Evolutionary conservation across 2,797 vertebrate species (phyloP).

Genomic region (Otolemur crassicaudatus): DNA sequence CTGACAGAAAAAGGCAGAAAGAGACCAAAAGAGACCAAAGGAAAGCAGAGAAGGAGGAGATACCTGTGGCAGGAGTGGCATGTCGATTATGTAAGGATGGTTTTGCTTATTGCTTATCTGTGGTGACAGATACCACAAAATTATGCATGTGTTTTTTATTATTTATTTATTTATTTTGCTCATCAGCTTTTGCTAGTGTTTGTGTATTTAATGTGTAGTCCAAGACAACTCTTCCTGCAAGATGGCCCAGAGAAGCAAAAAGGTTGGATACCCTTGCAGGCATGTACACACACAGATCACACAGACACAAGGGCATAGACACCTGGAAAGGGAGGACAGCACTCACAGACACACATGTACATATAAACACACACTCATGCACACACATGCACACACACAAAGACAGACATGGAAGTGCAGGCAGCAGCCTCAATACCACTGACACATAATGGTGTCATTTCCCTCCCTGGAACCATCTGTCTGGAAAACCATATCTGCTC

Average conservation of each 20-base stretch:
- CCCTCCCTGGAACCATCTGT: not conserved
- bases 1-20: not conserved
- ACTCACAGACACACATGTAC: not conserved
- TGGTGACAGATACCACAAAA: too few species aligned
- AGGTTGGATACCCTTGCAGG: too few species aligned
- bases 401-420: not conserved
- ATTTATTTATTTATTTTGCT: too few species aligned
- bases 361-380: too few species aligned
- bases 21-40: not conserved
- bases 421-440: not conserved
- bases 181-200: too few species aligned
- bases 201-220: too few species aligned
- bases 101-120: too few species aligned
- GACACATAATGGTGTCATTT: not conserved
- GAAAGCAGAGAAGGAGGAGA: not conserved
- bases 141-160: too few species aligned
- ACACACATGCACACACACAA: not conserved
- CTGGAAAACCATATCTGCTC: not conserved
- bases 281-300: not conserved
- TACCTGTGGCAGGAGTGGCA: too few species aligned
- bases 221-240: too few species aligned
- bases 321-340: not conserved
- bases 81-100: too few species aligned
- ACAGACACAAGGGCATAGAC: not conserved
- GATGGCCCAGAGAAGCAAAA: too few species aligned